Evolutionary conservation across 2,888 invertebrate species (phyloP).

Genomic region (Lottia scabra): DNA sequence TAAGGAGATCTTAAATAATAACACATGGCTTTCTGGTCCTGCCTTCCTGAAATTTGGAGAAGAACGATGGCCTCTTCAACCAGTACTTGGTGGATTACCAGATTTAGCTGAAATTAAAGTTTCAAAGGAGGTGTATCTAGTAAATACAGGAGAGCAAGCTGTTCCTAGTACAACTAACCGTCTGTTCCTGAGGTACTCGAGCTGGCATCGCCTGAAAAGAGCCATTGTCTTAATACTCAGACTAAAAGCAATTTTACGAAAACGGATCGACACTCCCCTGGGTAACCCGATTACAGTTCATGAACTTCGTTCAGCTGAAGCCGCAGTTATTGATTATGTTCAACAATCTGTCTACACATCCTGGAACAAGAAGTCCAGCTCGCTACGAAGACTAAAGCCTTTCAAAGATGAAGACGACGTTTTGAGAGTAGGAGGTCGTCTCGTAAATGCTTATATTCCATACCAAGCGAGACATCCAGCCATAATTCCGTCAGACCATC

Average conservation of each 20-base stretch:
- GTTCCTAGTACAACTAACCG: neutral
- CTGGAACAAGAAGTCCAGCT: neutral
- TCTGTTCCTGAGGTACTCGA: neutral
- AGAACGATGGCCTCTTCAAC: neutral
- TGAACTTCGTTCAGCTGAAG: neutral
- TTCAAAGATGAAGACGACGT: neutral
- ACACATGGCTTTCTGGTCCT: neutral
- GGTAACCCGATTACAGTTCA: neutral
- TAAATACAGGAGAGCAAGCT: neutral
- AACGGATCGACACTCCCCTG: neutral
- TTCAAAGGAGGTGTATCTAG: neutral
- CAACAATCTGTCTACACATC: constrained; percentile 15
- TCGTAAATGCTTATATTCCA: neutral
- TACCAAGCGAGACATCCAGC: neutral
- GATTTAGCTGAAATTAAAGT: neutral
- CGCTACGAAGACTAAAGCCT: neutral
- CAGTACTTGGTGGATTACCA: neutral
- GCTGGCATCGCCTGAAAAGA: neutral
- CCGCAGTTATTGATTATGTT: neutral
- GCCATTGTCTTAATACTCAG: constrained; percentile 19
- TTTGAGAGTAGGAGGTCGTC: neutral
- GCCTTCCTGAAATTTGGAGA: neutral
- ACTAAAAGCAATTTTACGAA: constrained; percentile 7
- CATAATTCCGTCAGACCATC: neutral
- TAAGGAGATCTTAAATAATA: neutral